These are phyloP conservation scores for Epistrophella euchroma DNA, from an alignment of 2,888 invertebrate species.

Conservation along the genomic window DNA sequence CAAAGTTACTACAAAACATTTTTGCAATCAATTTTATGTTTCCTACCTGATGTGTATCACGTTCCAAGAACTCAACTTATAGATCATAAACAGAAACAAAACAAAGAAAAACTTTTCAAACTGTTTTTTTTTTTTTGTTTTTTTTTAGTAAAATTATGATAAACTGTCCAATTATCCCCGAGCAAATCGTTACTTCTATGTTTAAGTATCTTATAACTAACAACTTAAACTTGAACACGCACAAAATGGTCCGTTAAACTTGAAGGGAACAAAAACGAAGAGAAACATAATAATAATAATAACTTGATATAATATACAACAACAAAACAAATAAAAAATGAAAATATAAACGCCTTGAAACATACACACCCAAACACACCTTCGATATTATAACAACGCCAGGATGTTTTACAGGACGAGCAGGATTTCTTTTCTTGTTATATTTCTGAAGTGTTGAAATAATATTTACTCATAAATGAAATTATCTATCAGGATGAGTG, in stretches of 20 bases:
- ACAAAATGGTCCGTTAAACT: slow-evolving; percentile 14
- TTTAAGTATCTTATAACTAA: slow-evolving; percentile 58
- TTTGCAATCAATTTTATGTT: neutral
- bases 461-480: slow-evolving; percentile 71
- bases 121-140: slow-evolving; percentile 12
- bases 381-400: neutral
- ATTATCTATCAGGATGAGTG: slow-evolving; percentile 42
- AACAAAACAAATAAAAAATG: slow-evolving; percentile 15
- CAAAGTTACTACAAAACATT: neutral
- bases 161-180: slow-evolving; percentile 60
- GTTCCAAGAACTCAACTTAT: neutral
- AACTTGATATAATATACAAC: slow-evolving; percentile 37
- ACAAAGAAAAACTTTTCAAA: slow-evolving; percentile 44
- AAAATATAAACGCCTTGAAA: slow-evolving; percentile 14
- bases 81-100: slow-evolving; percentile 24
- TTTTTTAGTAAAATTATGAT: slow-evolving; percentile 39
- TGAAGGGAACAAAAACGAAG: neutral
- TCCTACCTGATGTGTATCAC: neutral
- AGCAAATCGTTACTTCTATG: slow-evolving; percentile 15
- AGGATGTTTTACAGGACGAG: slow-evolving; percentile 1
- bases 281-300: slow-evolving; percentile 28
- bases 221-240: slow-evolving; percentile 44
- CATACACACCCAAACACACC: neutral
- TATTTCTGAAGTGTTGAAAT: slow-evolving; percentile 58
- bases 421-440: slow-evolving; percentile 19